Conservation (phyloP, 2,113 vertebrate species). For the Laterallus jamaicensis region DNA sequence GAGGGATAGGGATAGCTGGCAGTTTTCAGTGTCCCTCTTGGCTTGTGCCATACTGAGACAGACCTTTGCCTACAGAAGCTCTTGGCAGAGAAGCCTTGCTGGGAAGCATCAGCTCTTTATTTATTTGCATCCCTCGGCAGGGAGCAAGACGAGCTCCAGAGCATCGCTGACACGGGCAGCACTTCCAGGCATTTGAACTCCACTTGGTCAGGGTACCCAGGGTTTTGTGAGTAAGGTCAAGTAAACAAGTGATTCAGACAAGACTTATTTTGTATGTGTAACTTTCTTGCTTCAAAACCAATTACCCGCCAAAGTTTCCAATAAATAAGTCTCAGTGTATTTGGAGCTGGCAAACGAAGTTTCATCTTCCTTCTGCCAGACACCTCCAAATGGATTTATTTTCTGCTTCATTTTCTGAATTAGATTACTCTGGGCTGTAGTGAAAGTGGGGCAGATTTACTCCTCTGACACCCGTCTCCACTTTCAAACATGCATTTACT, state of each 20-base stretch:
- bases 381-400: neutral
- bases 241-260: neutral
- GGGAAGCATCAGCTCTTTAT: neutral
- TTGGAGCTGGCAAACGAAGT: neutral
- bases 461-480: fast-evolving
- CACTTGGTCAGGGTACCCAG: fast-evolving
- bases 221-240: neutral
- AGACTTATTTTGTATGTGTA: neutral
- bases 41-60: fast-evolving
- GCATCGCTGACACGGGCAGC: neutral
- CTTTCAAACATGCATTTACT: neutral
- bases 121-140: neutral
- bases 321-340: neutral
- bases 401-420: neutral
- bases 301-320: neutral
- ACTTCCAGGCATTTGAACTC: neutral
- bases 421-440: neutral
- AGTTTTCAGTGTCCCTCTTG: neutral
- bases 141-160: neutral
- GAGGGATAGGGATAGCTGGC: neutral
- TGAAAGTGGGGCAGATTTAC: neutral
- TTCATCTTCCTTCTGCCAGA: neutral
- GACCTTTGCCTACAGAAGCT: neutral
- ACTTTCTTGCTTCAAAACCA: neutral
- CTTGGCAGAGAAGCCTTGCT: neutral